Conservation (phyloP, 1,140 invertebrate genomes). For the Drosophila saltans region DNA sequence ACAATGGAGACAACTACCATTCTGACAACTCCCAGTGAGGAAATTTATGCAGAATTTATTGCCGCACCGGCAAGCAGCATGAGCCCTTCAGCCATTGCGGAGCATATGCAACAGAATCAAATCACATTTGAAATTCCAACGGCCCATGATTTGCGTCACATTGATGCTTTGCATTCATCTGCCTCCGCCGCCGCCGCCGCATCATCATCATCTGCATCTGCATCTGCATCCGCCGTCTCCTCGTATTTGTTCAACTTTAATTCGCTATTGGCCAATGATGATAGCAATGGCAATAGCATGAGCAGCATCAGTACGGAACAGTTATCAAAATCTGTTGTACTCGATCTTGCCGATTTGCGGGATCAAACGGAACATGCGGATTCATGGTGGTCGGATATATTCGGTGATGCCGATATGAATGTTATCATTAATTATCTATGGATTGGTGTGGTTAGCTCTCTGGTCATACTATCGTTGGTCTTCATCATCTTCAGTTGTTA, state of each 20-base stretch:
- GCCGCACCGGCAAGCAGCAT: slow-evolving; percentile 77
- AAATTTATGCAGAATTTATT: slow-evolving; percentile 61
- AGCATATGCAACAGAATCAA: slow-evolving; percentile 78
- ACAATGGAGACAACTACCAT: slow-evolving; percentile 49
- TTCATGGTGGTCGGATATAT: slow-evolving; percentile 56
- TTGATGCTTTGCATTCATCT: slow-evolving; percentile 68
- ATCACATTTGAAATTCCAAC: slow-evolving; percentile 82
- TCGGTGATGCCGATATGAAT: slow-evolving; percentile 75
- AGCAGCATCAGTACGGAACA: slow-evolving; percentile 73
- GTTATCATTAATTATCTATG: slow-evolving; percentile 80
- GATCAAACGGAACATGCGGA: slow-evolving; percentile 39
- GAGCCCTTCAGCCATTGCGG: slow-evolving; percentile 70
- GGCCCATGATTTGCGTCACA: slow-evolving; percentile 75
- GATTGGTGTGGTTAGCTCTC: slow-evolving; percentile 77
- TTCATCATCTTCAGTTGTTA: slow-evolving; percentile 82
- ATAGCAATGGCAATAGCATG: neutral
- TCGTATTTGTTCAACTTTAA: slow-evolving; percentile 52
- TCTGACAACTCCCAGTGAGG: slow-evolving; percentile 20
- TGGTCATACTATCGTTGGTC: slow-evolving; percentile 73
- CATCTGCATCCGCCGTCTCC: neutral
- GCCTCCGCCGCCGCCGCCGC: neutral
- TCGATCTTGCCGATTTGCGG: slow-evolving; percentile 74
- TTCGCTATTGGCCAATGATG: slow-evolving; percentile 42
- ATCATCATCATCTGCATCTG: neutral
- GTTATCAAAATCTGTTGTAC: slow-evolving; percentile 74